Percentiles rank a stretch among this genome's conserved stretches.
These are phyloP conservation scores for Oxycera nigricornis DNA, from an alignment of 2,888 invertebrate species.

Conservation along the genomic window DNA sequence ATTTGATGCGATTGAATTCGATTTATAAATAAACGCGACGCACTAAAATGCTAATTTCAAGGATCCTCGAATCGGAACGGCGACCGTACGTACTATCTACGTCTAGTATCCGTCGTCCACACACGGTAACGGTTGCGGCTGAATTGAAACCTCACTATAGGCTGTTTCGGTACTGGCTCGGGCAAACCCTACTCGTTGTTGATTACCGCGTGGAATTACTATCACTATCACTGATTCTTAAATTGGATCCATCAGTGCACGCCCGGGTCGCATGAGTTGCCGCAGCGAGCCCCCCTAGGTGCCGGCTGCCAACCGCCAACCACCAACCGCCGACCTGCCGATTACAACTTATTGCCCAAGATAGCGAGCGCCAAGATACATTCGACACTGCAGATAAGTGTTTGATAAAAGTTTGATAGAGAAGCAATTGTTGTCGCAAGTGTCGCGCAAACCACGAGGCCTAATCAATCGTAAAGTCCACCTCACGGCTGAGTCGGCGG, in stretches of 20 bases:
- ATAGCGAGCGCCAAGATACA: no score
- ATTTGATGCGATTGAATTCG: not conserved
- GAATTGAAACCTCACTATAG: not conserved
- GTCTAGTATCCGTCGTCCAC: not conserved
- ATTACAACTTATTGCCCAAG: not conserved
- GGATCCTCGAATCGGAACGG: not conserved
- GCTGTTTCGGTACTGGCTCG: not conserved
- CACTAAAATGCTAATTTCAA: not conserved
- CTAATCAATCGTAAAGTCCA: not conserved
- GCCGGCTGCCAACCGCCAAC: not conserved
- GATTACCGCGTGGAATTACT: not conserved
- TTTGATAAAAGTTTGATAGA: not conserved
- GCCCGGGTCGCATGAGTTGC: not conserved
- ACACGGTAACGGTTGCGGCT: not conserved
- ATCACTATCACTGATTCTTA: not conserved
- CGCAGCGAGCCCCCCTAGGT: not conserved
- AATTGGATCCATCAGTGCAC: not conserved
- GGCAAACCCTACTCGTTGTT: no score
- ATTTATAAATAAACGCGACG: slow-evolving; percentile 11
- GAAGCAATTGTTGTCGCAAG: not conserved
- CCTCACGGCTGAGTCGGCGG: not conserved
- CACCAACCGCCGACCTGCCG: not conserved
- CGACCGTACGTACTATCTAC: not conserved
- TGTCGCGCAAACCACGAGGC: not conserved
- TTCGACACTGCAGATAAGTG: not conserved